A percentile compares a stretch with the other conserved stretches of the same genome.
Conservation (phyloP, 2,888 invertebrate species). For the Elysia crispata region DNA sequence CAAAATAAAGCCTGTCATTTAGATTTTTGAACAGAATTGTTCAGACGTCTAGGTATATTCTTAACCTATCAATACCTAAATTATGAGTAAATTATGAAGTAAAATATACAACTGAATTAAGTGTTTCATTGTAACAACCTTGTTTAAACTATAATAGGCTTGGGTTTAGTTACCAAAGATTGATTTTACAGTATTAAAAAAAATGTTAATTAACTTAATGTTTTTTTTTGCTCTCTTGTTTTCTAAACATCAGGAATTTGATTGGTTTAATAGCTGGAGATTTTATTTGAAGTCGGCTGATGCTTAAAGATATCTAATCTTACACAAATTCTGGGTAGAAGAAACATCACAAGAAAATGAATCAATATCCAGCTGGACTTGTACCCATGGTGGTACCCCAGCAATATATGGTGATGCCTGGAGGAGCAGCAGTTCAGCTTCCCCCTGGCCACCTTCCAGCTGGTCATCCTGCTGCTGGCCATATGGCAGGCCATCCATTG, state of each 20-base stretch:
- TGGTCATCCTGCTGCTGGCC: slow-evolving; percentile 32
- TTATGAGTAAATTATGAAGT: too few relatives aligned
- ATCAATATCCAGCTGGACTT: slow-evolving; percentile 64
- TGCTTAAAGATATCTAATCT: too few relatives aligned
- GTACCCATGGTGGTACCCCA: slow-evolving; percentile 70
- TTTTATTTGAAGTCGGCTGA: not conserved
- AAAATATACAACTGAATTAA: too few relatives aligned
- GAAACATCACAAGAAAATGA: slow-evolving; percentile 50
- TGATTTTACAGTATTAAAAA: too few relatives aligned
- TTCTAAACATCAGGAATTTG: not conserved
- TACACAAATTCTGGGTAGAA: not conserved
- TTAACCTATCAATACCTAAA: too few relatives aligned
- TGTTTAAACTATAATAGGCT: too few relatives aligned
- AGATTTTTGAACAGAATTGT: too few relatives aligned
- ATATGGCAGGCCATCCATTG: slow-evolving; percentile 41
- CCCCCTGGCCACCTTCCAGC: slow-evolving; percentile 37
- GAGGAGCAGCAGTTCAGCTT: slow-evolving; percentile 52
- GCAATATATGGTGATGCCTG: slow-evolving; percentile 69
- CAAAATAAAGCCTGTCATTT: too few relatives aligned
- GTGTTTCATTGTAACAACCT: too few relatives aligned
- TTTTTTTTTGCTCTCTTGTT: not conserved
- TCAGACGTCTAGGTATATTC: too few relatives aligned
- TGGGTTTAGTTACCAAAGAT: too few relatives aligned
- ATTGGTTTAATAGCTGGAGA: not conserved
- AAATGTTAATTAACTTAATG: not conserved